Evolutionary conservation across 2,797 vertebrate species (phyloP), one percentile per base, ranked within the genome.

Genomic region (Falco rusticolus): DNA sequence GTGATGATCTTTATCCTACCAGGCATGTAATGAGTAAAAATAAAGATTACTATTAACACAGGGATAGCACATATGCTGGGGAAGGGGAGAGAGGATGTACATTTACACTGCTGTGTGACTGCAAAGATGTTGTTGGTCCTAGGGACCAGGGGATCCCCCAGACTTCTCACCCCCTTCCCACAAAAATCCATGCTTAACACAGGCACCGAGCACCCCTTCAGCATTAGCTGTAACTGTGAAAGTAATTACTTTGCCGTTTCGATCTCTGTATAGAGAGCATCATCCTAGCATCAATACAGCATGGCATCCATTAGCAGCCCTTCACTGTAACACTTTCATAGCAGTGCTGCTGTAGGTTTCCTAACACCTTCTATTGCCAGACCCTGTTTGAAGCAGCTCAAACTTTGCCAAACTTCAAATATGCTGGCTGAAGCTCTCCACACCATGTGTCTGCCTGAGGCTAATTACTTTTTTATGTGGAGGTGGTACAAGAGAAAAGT

Each of bases 341-440:
- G 88, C 61, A 69, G 41, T 6, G 61, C 72, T 66, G 34, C 83
- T 76, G 76, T 10, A 79, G 65, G 41, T 84, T 51, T 41, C 71
- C 88, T n/a, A 39, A 91, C 86, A 77, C 86, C 68, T 95, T 72
- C 70, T 39, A 15, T 24, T 84, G 79, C 88, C 88, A 93, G 68
- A 69, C 33, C 41, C 59, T 22, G 14, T 31, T 6, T 41, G 80
- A 86, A 95, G 75, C 71, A 89, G 83, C 85, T 90, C 81, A 65
- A 25, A 61, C 54, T 89, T 72, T 86, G 76, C 79, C 91, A 95
- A 12, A 75, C 59, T 95, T 78, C 34, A 88, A 18, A 91, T 31
- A 18, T 2, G 41, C 79, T 86, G 69, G 71, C 85, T 88, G 87
- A 72, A 90, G 51, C 34, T 76, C 75, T 56, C 66, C 70, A 59